phyloP scores from a whole-genome alignment of 2,113 vertebrate species.

The Xenopus borealis region DNA sequence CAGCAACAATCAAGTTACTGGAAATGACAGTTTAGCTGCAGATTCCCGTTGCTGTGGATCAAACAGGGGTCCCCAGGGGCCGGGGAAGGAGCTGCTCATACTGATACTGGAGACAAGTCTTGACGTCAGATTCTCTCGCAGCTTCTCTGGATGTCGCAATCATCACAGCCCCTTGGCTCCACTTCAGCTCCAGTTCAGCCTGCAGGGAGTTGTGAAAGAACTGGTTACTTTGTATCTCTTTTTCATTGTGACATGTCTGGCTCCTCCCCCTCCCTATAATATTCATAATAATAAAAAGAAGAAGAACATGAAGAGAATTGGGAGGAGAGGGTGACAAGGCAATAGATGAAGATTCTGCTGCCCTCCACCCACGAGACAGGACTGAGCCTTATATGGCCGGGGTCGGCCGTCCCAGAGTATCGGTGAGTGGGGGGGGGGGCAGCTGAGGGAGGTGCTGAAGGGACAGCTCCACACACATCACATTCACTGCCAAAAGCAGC shows the following conservation, averaged over 20 bases:
- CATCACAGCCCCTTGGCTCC: too few relatives aligned
- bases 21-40: too few relatives aligned
- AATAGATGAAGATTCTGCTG: background rate
- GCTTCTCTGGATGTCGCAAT: too few relatives aligned
- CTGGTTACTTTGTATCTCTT: background rate
- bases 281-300: too few relatives aligned
- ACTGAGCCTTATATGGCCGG: slow-evolving; percentile 29
- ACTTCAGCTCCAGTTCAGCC: too few relatives aligned
- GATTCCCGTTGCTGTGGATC: too few relatives aligned
- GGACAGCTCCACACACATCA: slow-evolving; percentile 58
- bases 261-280: background rate
- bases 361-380: background rate
- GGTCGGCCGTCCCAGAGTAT: slow-evolving; percentile 13
- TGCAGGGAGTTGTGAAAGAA: too few relatives aligned
- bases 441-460: slow-evolving; percentile 81
- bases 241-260: background rate
- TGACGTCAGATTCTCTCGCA: too few relatives aligned
- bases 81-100: too few relatives aligned
- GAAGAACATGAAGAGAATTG: background rate
- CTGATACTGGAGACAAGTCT: too few relatives aligned
- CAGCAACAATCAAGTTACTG: too few relatives aligned
- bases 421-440: slow-evolving; percentile 47
- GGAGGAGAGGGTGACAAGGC: background rate
- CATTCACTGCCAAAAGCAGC: slow-evolving; percentile 46
- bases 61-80: too few relatives aligned